Evolutionary conservation across 2,797 vertebrate species (phyloP).

Genomic region (Lacerta viridis): DNA sequence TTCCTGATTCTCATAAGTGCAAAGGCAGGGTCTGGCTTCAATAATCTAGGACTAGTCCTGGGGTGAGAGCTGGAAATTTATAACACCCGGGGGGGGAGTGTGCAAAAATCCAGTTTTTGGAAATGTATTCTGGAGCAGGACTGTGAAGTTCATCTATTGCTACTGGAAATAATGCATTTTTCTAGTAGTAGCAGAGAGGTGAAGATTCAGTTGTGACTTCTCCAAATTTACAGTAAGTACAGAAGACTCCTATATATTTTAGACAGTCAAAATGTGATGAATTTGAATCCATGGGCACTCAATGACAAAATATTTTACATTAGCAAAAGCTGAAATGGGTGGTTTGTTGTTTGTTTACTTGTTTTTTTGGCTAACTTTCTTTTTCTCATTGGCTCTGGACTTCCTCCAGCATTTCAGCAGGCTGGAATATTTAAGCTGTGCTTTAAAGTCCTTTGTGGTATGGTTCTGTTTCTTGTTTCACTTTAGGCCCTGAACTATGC

Average conservation of each 20-base stretch:
- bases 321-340: background rate
- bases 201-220: background rate
- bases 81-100: background rate
- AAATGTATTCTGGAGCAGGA: background rate
- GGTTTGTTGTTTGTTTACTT: no score
- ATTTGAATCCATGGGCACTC: background rate
- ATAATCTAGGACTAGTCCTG: background rate
- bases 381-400: background rate
- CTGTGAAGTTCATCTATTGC: background rate
- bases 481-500: conserved; percentile 92
- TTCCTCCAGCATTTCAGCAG: background rate
- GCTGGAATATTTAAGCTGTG: background rate
- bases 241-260: background rate
- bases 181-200: background rate
- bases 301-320: background rate
- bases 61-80: background rate
- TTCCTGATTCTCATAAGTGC: background rate
- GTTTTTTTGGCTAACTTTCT: background rate
- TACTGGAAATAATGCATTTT: background rate
- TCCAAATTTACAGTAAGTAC: background rate
- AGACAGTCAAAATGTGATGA: background rate
- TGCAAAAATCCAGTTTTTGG: background rate
- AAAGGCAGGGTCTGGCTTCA: background rate
- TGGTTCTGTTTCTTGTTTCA: conserved; percentile 51
- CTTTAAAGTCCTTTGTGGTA: background rate